Percentiles rank a stretch among this genome's conserved stretches.
These are phyloP conservation scores for Fistularia tabacaria DNA, from an alignment of 2,797 vertebrate genomes.

Conservation along the genomic window DNA sequence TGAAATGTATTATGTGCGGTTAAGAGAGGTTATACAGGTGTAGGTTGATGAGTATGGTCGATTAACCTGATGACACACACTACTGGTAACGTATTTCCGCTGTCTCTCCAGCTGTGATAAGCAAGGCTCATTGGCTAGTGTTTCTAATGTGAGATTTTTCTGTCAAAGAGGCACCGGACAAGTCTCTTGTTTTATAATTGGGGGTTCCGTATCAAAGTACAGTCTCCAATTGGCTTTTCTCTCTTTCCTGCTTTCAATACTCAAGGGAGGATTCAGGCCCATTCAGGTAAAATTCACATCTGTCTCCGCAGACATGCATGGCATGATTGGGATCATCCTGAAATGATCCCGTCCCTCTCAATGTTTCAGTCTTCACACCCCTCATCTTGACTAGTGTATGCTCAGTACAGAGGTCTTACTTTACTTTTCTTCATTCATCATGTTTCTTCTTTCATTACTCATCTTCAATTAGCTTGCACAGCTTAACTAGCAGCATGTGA, in stretches of 20 bases:
- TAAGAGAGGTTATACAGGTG: background rate
- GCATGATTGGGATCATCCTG: conserved; percentile 61
- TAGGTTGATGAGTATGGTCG: background rate
- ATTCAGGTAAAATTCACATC: conserved; percentile 77
- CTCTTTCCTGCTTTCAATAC: conserved; percentile 92
- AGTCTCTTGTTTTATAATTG: conserved; percentile 26
- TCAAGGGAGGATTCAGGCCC: conserved; percentile 99
- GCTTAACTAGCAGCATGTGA: conserved; percentile 51
- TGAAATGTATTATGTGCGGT: background rate
- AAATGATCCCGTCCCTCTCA: conserved; percentile 33
- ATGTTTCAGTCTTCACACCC: conserved; percentile 23
- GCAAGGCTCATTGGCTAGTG: background rate
- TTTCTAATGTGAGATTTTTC: conserved; percentile 1
- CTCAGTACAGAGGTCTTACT: conserved; percentile 15
- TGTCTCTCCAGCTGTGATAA: background rate
- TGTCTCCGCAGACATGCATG: conserved; percentile 71
- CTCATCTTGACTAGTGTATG: conserved; percentile 24
- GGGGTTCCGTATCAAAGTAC: conserved; percentile 61
- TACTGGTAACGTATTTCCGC: conserved; percentile 7
- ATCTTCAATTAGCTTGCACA: conserved; percentile 33
- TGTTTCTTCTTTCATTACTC: conserved; percentile 35
- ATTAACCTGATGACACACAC: background rate
- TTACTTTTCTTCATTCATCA: conserved; percentile 18
- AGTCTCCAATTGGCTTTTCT: conserved; percentile 93
- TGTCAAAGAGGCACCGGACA: conserved; percentile 11